Evolutionary conservation across 2,113 vertebrate genomes (phyloP), one percentile per base, ranked within the genome.

Genomic region (Psilopsiagon aurifrons): DNA sequence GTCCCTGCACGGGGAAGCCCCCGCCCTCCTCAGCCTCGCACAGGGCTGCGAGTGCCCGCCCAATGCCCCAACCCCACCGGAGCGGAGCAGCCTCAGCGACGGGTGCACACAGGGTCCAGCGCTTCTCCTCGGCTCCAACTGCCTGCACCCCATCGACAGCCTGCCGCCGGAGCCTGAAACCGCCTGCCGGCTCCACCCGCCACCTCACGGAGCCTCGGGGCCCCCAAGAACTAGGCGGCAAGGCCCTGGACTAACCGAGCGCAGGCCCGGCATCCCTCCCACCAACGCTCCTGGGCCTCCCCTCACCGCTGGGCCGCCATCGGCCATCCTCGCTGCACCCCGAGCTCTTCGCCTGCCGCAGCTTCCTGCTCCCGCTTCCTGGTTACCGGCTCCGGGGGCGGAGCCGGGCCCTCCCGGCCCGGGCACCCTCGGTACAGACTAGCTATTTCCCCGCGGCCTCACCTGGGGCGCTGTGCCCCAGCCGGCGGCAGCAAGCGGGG

Each of bases 321-420:
- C 33, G 3, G 70, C 78, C 92, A 86, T 83, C 28, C 79, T 47
- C 60, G 13, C 54, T 3, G 54, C 18, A 3, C 27, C 35, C 15
- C 24, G 3, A 17, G 41, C 18, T 35, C 59, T 5, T 9, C 54
- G 9, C 37, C 27, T 11, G 28, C 43, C 62, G 1, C 41, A 1
- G 55, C 76, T 82, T 82, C 87, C 92, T 39, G 35, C 77, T 22
- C 16, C 51, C 62, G 31, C 79, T 96, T 94, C 96, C 95, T 79
- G 95, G 86, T 69, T 49, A 59, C 81, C 33, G 79, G 52, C 77
- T 15, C 5, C 25, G 43, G 43, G 75, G 33, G 55, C 49, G 44
- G 82, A 11, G 41, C 59, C 39, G 27, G 54, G 28, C 41, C 6
- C 67, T 4, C 35, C 4, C 2, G 7, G 31, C 18, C 25, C 17